Conservation (phyloP, 2,888 invertebrate species). For the Eulithis prunata region DNA sequence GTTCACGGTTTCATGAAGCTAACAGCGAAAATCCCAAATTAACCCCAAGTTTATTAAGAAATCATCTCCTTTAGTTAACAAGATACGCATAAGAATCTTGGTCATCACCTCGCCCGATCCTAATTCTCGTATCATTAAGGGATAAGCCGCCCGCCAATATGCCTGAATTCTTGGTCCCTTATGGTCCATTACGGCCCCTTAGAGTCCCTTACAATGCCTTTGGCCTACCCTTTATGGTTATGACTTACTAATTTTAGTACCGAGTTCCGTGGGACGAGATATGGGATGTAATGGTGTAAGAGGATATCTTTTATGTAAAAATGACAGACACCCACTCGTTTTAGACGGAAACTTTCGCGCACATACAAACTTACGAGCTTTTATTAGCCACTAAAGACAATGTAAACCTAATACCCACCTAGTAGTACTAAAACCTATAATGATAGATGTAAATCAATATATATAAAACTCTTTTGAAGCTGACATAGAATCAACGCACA, state of each 20-base stretch:
- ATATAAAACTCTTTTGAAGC: no score
- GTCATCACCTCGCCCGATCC: slow-evolving; percentile 6
- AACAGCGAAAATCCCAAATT: not conserved
- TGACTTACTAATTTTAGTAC: slow-evolving; percentile 27
- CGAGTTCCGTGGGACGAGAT: slow-evolving; percentile 13
- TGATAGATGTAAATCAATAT: no score
- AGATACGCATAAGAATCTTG: slow-evolving; percentile 14
- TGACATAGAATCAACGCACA: no score
- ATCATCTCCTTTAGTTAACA: not conserved
- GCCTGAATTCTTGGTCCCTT: slow-evolving; percentile 17
- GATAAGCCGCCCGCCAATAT: slow-evolving; percentile 20
- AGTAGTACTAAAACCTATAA: no score
- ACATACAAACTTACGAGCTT: no score
- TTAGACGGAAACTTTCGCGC: no score
- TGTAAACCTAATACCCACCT: no score
- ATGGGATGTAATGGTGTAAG: slow-evolving; percentile 6
- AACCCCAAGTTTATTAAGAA: not conserved
- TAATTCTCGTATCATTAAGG: slow-evolving; percentile 26
- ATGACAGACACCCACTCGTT: not conserved
- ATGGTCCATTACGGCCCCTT: slow-evolving; percentile 21
- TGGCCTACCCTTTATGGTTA: slow-evolving; percentile 27
- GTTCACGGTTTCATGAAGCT: no score
- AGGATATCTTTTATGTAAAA: slow-evolving; percentile 4
- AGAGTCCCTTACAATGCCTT: slow-evolving; percentile 17
- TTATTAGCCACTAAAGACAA: no score